Evolutionary conservation across 1,140 invertebrate species (phyloP).

Genomic region (Cepaea nemoralis): DNA sequence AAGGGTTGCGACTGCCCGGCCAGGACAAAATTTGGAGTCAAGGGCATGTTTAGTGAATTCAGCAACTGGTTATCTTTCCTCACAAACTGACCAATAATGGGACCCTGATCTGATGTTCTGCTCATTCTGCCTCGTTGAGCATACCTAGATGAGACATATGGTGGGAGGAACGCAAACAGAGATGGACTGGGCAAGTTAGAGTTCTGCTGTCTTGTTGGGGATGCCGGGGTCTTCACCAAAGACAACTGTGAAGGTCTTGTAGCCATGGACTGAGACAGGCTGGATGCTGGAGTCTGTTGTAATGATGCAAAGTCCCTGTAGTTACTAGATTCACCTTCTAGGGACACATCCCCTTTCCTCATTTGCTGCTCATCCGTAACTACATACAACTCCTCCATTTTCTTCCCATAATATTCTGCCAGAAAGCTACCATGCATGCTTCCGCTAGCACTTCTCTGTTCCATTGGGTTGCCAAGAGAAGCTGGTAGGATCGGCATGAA

Average conservation of each 20-base stretch:
- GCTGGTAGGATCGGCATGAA: background rate
- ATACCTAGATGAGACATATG: slow-evolving; percentile 42
- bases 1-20: slow-evolving; percentile 52
- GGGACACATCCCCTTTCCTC: background rate
- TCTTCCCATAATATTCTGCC: background rate
- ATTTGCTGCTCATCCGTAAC: slow-evolving; percentile 5
- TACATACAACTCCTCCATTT: slow-evolving; percentile 18
- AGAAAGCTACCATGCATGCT: background rate
- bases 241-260: slow-evolving; percentile 41
- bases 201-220: slow-evolving; percentile 21
- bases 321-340: background rate
- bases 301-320: background rate
- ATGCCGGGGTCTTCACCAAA: slow-evolving; percentile 26
- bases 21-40: slow-evolving; percentile 35
- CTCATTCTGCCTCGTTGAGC: slow-evolving; percentile 13
- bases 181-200: slow-evolving; percentile 48
- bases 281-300: background rate
- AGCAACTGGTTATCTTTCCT: slow-evolving; percentile 38
- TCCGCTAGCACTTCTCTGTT: background rate
- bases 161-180: slow-evolving; percentile 47
- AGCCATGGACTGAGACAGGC: background rate
- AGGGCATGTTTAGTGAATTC: background rate
- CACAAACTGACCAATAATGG: slow-evolving; percentile 54
- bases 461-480: background rate
- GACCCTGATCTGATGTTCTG: slow-evolving; percentile 36